A percentile compares a stretch with the other conserved stretches of the same genome.
Evolutionary conservation across 1,140 invertebrate species (phyloP).

Genomic region (Druon quercuslanigerum): DNA sequence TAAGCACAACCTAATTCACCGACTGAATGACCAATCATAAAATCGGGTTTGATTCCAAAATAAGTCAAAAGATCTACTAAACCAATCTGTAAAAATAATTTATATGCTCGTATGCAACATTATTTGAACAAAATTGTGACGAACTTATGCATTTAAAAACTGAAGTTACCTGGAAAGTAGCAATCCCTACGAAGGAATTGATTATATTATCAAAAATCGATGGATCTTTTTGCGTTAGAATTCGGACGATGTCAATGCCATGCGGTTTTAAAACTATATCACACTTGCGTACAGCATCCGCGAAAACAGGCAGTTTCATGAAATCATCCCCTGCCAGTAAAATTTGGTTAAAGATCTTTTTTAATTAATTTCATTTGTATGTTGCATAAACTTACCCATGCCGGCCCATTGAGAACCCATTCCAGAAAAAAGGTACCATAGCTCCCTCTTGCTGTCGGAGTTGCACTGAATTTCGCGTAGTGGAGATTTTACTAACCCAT

Average conservation of each 20-base stretch:
- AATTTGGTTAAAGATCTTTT: neutral
- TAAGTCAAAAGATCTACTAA: no score
- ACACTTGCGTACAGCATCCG: conserved; percentile 78
- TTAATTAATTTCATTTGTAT: no score
- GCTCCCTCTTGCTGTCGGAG: conserved; percentile 12
- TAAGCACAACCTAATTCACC: no score
- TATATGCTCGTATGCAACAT: no score
- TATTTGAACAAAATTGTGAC: no score
- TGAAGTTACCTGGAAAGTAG: conserved; percentile 61
- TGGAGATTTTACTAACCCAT: conserved; percentile 21
- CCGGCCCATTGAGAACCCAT: conserved; percentile 84
- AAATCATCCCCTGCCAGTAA: conserved; percentile 74
- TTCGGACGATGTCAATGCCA: conserved; percentile 77
- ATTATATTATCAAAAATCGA: conserved; percentile 77
- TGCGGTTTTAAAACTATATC: conserved; percentile 55
- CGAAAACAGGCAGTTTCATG: conserved; percentile 82
- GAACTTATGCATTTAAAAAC: neutral
- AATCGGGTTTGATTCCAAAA: no score
- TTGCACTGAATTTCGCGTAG: neutral
- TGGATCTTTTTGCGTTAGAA: conserved; percentile 77
- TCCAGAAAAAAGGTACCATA: conserved; percentile 82
- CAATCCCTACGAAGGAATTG: conserved; percentile 63
- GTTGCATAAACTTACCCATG: conserved; percentile 75
- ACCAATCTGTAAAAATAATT: neutral
- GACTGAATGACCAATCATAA: no score